Evolutionary conservation across 2,888 invertebrate species (phyloP).

Genomic region (Melanchra persicariae): DNA sequence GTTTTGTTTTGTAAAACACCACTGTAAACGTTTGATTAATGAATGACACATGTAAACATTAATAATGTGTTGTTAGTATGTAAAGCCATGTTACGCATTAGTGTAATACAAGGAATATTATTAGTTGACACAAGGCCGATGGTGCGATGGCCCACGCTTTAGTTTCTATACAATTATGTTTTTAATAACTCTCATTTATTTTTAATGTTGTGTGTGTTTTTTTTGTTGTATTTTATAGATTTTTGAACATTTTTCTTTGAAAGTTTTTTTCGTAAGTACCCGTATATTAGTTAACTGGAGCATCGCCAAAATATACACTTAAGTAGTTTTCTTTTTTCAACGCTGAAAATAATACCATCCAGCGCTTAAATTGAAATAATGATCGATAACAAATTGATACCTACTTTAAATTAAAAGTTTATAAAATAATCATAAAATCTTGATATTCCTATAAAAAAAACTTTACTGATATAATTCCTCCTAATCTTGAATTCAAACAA

Average conservation of each 20-base stretch:
- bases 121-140: conserved; percentile 20
- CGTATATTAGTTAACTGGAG: background rate
- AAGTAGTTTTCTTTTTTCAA: background rate
- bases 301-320: background rate
- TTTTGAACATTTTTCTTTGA: no score
- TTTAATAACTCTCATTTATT: conserved; percentile 23
- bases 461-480: conserved; percentile 15
- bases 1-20: conserved; percentile 3
- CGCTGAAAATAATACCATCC: background rate
- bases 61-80: conserved; percentile 8
- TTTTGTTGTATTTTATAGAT: no score
- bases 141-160: conserved; percentile 18
- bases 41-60: conserved; percentile 25
- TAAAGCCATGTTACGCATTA: conserved; percentile 37
- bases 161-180: conserved; percentile 13
- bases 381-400: no score
- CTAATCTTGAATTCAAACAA: conserved; percentile 36
- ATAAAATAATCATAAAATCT: background rate
- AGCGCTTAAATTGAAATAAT: no score
- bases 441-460: conserved; percentile 18
- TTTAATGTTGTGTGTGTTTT: background rate
- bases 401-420: background rate
- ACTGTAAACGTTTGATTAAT: conserved; percentile 26
- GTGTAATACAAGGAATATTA: conserved; percentile 42
- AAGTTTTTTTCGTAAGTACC: background rate